A percentile compares a stretch with the other conserved stretches of the same genome.
Evolutionary conservation across 2,113 vertebrate species (phyloP).

Genomic region (Jacana jacana): DNA sequence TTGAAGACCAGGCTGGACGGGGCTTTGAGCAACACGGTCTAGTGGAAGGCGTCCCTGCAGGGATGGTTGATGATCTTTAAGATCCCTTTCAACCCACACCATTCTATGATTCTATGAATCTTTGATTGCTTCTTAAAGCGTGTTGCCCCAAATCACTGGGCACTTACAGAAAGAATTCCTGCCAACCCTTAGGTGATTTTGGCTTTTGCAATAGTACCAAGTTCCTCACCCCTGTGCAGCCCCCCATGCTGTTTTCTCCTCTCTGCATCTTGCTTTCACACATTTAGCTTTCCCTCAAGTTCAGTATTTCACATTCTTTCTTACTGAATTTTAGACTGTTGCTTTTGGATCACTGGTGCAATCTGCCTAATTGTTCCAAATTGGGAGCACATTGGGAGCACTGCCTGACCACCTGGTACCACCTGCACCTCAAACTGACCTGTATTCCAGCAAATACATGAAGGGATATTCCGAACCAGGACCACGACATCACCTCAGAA

Average conservation of each 20-base stretch:
- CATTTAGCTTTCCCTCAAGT: neutral
- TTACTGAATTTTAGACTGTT: neutral
- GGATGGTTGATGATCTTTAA: too few relatives aligned
- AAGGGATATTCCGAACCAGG: neutral
- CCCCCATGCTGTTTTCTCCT: neutral
- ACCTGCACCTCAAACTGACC: neutral
- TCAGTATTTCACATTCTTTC: neutral
- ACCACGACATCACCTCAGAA: neutral
- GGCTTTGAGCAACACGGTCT: too few relatives aligned
- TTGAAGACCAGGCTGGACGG: too few relatives aligned
- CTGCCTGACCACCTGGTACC: neutral
- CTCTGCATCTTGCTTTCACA: neutral
- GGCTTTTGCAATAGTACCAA: neutral
- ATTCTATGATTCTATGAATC: too few relatives aligned
- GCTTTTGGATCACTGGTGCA: neutral
- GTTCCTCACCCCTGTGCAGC: neutral
- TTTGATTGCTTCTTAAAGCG: neutral
- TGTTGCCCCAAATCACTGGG: neutral
- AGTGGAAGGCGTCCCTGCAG: too few relatives aligned
- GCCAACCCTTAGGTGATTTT: neutral
- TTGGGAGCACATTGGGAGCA: neutral
- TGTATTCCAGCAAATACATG: neutral
- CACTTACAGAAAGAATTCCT: too few relatives aligned
- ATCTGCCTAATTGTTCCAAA: too few relatives aligned
- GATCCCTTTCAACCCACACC: too few relatives aligned